Base-by-base conservation (phyloP, 1,140 invertebrate species). In the Popillia japonica region DNA sequence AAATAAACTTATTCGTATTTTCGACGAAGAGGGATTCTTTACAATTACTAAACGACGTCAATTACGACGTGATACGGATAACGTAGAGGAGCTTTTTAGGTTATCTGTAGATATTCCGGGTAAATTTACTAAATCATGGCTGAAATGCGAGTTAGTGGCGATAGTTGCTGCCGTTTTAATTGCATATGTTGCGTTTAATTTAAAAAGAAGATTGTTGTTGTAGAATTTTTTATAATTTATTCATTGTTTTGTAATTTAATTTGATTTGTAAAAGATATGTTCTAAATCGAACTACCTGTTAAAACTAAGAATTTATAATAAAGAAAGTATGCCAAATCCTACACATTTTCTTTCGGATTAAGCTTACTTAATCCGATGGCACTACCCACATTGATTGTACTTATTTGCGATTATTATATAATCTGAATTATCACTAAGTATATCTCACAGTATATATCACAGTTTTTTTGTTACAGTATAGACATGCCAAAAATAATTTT, bases 271-370 rank as follows among this genome's bases (percentile, higher is more conserved):
- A 55, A 55, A 17, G 6, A 17, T 55, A 55, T 14, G n/a, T 55
- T 7, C 17, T n/a, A 17, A 34, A 55, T 55, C 48, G n/a, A 55
- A 6, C 14, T 44, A 44, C 14, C 14, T 44, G 42, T 44, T 14
- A 55, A 2, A 34, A 17, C n/a, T 55, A 55, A 17, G 14, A 55
- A 55, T 55, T 17, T 55, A 34, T 34, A 34, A 34, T 34, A 34
- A 34, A 55, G 48, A 55, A 55, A 55, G 48, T 55, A 17, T 55
- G 48, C 48, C 48, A 55, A 55, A 55, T 55, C 48, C 48, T 55
- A 55, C 48, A 6, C 2, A 7, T 55, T 3, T 55, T 55, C 27
- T 34, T 34, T 34, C 4, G 27, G 27, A 34, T 34, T 34, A 34
- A 34, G 27, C 4, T n/a, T n/a, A n/a, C n/a, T n/a, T n/a, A n/a